A percentile compares a stretch with the other conserved stretches of the same genome.
Conservation (phyloP, 2,113 vertebrate genomes). For the Oxygymnocypris stewartii region DNA sequence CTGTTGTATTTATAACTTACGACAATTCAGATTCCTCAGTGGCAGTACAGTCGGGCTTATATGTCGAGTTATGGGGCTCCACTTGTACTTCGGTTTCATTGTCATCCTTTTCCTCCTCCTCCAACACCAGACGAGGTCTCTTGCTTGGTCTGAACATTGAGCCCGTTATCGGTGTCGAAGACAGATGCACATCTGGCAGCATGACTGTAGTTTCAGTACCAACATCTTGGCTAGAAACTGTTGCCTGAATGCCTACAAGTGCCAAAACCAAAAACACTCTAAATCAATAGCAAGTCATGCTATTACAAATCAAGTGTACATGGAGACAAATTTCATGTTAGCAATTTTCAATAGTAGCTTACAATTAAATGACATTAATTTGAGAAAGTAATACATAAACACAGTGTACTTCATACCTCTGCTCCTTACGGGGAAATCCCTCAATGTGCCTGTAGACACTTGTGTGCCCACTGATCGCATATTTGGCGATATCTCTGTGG, state of each 20-base stretch:
- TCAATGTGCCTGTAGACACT: neutral
- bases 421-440: neutral
- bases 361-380: too few species aligned
- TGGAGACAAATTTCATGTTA: too few species aligned
- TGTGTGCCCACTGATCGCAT: neutral
- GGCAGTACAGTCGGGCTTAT: neutral
- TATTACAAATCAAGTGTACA: too few species aligned
- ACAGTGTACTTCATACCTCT: neutral
- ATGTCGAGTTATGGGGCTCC: neutral
- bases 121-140: neutral
- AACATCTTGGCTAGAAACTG: neutral
- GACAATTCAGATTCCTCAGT: constrained; percentile 10
- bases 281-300: too few species aligned
- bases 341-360: neutral
- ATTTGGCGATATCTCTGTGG: neutral
- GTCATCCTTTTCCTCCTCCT: neutral
- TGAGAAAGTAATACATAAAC: neutral
- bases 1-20: neutral
- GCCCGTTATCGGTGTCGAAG: neutral
- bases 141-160: neutral
- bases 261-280: neutral
- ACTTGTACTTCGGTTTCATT: neutral
- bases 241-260: constrained; percentile 1
- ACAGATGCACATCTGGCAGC: neutral
- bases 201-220: neutral